Conservation (phyloP, 2,113 vertebrate genomes). For the Phyllostomus hastatus region DNA sequence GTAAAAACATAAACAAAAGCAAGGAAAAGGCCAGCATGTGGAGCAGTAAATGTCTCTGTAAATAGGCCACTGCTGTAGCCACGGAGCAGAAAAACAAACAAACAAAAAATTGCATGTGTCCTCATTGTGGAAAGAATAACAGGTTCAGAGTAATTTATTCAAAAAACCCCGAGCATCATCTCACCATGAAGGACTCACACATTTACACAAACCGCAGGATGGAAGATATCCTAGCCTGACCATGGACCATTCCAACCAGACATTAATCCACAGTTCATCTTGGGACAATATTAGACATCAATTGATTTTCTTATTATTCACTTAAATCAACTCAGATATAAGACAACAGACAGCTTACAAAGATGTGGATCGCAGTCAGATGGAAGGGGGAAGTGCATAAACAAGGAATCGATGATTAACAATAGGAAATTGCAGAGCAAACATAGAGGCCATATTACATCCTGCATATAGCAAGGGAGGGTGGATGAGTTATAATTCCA, state of each 20-base stretch:
- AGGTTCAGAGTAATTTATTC: background rate
- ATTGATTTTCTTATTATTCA: conserved; percentile 34
- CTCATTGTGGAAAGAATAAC: background rate
- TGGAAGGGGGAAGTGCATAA: conserved; percentile 34
- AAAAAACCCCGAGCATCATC: background rate
- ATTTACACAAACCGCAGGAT: background rate
- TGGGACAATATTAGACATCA: background rate
- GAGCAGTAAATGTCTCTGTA: background rate
- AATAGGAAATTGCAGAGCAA: conserved; percentile 71
- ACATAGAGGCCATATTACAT: conserved; percentile 70
- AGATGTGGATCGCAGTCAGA: conserved; percentile 20
- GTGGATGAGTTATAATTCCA: conserved; percentile 58
- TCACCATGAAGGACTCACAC: background rate
- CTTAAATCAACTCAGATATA: conserved; percentile 44
- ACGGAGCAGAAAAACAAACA: background rate
- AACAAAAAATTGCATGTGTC: background rate
- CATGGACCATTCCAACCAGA: accelerated
- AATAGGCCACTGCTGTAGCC: background rate
- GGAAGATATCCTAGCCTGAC: too few relatives aligned
- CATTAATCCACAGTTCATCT: background rate
- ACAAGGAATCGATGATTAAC: conserved; percentile 61
- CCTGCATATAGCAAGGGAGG: conserved; percentile 65
- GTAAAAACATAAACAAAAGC: background rate
- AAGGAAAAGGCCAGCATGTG: accelerated
- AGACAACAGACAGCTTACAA: conserved; percentile 42